Evolutionary conservation across 2,113 vertebrate genomes (phyloP).

Genomic region (Prolemur simus): DNA sequence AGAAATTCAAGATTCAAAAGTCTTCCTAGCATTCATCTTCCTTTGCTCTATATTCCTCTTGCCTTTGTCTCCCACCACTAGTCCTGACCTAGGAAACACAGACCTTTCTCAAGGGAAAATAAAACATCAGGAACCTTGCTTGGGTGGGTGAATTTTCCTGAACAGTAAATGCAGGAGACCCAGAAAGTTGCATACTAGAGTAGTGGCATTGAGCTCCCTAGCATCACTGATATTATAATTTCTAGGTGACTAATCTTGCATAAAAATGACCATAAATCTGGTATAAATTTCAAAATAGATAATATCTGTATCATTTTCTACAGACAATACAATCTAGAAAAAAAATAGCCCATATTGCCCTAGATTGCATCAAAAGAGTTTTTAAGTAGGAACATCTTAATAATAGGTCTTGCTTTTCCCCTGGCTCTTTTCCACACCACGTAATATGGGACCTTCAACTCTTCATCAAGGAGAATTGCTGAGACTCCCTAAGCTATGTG

Average conservation of each 20-base stretch:
- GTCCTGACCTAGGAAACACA: neutral
- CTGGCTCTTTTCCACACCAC: neutral
- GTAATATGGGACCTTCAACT: neutral
- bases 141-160: neutral
- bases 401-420: fast-evolving
- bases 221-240: neutral
- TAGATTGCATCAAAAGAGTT: neutral
- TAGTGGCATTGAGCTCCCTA: neutral
- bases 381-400: neutral
- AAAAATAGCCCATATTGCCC: neutral
- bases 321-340: neutral
- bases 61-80: neutral
- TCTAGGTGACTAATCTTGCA: neutral
- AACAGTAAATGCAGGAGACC: neutral
- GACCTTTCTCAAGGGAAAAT: neutral
- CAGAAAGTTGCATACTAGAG: neutral
- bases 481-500: neutral
- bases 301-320: neutral
- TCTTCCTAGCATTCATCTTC: neutral
- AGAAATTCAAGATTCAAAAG: neutral
- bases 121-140: neutral
- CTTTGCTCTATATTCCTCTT: neutral
- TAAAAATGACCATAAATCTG: neutral
- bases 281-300: neutral
- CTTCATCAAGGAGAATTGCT: neutral